Evolutionary conservation across 1,140 invertebrate genomes (phyloP).

Genomic region (Ephestia elutella): DNA sequence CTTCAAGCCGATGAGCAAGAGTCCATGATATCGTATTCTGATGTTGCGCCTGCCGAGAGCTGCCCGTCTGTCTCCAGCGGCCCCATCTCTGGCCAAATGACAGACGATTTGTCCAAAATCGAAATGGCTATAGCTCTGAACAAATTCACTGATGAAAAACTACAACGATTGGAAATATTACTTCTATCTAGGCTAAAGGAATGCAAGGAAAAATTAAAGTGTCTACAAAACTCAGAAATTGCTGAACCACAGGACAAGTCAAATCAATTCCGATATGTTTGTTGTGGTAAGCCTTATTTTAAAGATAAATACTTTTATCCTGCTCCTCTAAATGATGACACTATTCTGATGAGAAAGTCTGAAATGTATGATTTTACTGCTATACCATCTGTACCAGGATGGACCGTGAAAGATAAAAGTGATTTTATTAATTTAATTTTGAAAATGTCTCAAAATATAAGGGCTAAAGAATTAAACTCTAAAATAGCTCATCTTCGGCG

Average conservation of each 20-base stretch:
- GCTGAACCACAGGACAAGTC: conserved; percentile 19
- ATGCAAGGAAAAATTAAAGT: conserved; percentile 40
- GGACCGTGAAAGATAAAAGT: conserved; percentile 58
- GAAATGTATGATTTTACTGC: conserved; percentile 55
- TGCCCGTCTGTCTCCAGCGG: conserved; percentile 7
- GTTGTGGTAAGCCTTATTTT: conserved; percentile 59
- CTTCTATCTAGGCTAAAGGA: conserved; percentile 35
- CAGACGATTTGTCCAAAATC: conserved; percentile 33
- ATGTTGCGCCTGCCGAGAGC: background rate
- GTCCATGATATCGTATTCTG: background rate
- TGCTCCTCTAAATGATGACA: conserved; percentile 55
- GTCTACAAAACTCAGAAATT: conserved; percentile 13
- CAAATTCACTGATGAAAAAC: conserved; percentile 49
- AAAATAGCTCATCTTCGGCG: conserved; percentile 37
- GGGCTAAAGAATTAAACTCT: conserved; percentile 31
- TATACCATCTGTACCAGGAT: conserved; percentile 40
- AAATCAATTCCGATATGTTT: conserved; percentile 40
- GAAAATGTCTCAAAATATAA: conserved; percentile 42
- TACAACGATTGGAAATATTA: conserved; percentile 39
- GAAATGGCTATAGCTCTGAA: conserved; percentile 44
- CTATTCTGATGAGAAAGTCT: conserved; percentile 39
- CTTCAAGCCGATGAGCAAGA: conserved; percentile 29
- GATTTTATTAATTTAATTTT: conserved; percentile 34
- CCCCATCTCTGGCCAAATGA: conserved; percentile 8
- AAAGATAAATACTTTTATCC: conserved; percentile 47